Evolutionary conservation across 2,113 vertebrate species (phyloP).

Genomic region (Microtus pennsylvanicus): DNA sequence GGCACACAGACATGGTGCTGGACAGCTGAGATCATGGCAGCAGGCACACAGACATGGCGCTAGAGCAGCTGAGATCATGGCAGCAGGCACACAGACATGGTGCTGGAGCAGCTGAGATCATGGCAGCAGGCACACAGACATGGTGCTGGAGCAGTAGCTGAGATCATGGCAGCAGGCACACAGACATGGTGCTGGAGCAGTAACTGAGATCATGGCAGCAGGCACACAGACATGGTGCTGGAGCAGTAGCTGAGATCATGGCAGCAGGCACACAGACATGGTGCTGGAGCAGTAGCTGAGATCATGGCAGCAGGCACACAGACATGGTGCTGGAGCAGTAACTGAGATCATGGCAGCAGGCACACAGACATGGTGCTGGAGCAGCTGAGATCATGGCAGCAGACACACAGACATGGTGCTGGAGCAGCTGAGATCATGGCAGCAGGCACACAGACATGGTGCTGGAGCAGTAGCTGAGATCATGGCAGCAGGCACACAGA

Average conservation of each 20-base stretch:
- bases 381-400: background rate
- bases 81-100: background rate
- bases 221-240: background rate
- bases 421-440: background rate
- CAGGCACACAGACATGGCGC: too few relatives aligned
- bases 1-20: background rate
- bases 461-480: background rate
- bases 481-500: background rate
- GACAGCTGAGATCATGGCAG: too few relatives aligned
- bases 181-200: background rate
- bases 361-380: background rate
- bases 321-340: background rate
- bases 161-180: background rate
- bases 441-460: background rate
- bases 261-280: background rate
- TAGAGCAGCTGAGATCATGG: rapidly evolving
- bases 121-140: background rate
- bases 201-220: background rate
- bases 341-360: background rate
- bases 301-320: background rate
- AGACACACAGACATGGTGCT: background rate
- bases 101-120: background rate
- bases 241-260: too few relatives aligned
- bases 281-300: background rate
- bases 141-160: background rate